Base-by-base conservation (phyloP, 2,888 invertebrate species). In the Phoenoteleia sp. region DNA sequence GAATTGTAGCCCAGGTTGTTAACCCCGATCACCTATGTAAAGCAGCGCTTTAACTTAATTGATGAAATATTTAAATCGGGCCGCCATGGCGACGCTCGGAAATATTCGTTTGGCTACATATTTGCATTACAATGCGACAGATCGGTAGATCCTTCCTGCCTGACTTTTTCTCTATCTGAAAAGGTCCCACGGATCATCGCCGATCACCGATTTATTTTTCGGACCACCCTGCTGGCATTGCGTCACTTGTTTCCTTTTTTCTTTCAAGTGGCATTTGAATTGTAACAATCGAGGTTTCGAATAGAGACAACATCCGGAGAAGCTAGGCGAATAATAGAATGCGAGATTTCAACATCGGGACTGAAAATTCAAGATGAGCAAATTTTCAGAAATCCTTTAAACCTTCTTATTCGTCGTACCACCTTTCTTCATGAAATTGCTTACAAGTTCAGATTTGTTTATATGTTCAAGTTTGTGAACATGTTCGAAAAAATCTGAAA, bases 61-160 rank as follows among this genome's bases (percentile, higher is more conserved):
- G 92, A 90, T 88, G 87, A 92, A 92, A 91, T 92, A 92, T 92
- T 93, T 88, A 92, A 92, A 92, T 92, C 72, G 81, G 6, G 60
- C 71, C 67, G 62, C 19, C 60, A 54, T 47, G 33, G 54, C 69
- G 71, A 62, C 76, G 74, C 74, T 29, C 60, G 80, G 76, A 84
- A 84, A 85, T 64, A 85, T 81, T 75, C 67, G 67, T 81, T 69
- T 45, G 75, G 25, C 72, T 58, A 77, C 77, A 87, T 85, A 89
- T 91, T 91, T 86, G 85, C 89, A 91, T 90, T 88, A 90, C 90
- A 91, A 91, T 91, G 54, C 39, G 75, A 75, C 62, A 75, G 74
- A 85, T 81, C 79, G 79, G 79, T 75, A 72, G 83, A 79, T 79
- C 74, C 79, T 84, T 79, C 77, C 83, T 74, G 77, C 25, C 52